Conservation (phyloP, 2,888 invertebrate genomes). For the Patella depressa region DNA sequence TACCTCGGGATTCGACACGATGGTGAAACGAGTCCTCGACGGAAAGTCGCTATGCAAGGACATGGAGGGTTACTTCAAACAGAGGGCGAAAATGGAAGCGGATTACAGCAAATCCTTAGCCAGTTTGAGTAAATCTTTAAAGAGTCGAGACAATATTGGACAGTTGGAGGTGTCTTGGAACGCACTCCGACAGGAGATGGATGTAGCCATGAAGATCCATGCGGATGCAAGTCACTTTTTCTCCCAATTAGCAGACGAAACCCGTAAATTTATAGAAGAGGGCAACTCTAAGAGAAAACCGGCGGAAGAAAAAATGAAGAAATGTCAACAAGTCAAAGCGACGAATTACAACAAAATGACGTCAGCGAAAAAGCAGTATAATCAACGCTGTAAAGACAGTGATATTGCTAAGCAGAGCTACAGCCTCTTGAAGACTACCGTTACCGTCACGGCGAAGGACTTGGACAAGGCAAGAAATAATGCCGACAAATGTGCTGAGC, state of each 20-base stretch:
- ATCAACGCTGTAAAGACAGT: slow-evolving; percentile 19
- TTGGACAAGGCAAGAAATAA: slow-evolving; percentile 19
- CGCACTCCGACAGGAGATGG: neutral
- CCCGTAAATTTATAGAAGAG: slow-evolving; percentile 1
- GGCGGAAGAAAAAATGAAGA: neutral
- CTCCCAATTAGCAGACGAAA: neutral
- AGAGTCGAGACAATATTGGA: neutral
- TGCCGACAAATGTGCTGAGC: slow-evolving; percentile 13
- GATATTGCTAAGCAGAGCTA: slow-evolving; percentile 3
- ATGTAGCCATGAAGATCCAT: neutral
- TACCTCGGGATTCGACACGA: neutral
- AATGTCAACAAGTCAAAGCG: neutral
- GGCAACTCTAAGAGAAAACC: neutral
- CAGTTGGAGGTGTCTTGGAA: neutral
- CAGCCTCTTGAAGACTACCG: slow-evolving; percentile 1
- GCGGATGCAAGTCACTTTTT: neutral
- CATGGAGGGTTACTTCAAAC: neutral
- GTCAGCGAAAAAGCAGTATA: slow-evolving; percentile 14
- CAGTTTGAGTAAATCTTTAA: neutral
- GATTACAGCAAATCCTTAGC: neutral
- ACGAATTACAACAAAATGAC: neutral
- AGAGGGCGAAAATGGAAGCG: neutral
- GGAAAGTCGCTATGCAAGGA: neutral
- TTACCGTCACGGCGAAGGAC: slow-evolving; percentile 17
- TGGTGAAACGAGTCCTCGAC: neutral